Evolutionary conservation across 2,797 vertebrate genomes (phyloP).

Genomic region (Alectoris magna): DNA sequence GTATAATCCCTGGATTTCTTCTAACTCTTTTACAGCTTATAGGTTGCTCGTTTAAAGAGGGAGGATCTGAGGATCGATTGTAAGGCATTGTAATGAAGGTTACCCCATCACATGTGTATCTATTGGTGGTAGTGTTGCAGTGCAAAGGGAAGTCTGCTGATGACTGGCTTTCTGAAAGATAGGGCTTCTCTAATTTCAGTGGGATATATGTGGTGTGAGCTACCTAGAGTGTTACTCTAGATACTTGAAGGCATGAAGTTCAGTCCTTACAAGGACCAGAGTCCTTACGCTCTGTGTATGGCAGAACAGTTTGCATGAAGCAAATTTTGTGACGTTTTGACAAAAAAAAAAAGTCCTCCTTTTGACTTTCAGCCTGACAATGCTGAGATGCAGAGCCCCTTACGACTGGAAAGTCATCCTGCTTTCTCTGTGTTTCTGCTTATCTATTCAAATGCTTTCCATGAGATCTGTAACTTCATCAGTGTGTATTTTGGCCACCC

Average conservation of each 20-base stretch:
- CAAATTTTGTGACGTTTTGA: background rate
- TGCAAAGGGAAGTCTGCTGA: background rate
- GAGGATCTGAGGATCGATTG: background rate
- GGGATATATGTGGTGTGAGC: background rate
- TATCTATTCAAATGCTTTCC: conserved; percentile 11
- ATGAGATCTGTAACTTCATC: background rate
- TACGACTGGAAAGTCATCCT: background rate
- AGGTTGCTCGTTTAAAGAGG: background rate
- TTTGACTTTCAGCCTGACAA: background rate
- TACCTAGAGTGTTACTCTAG: background rate
- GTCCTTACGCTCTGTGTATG: background rate
- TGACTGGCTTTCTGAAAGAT: background rate
- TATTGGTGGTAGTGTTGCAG: background rate
- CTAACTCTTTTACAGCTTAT: background rate
- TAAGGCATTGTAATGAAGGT: background rate
- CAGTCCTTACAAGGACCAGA: background rate
- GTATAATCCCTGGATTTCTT: background rate
- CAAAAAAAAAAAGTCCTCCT: background rate
- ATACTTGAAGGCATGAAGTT: background rate
- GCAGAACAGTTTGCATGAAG: background rate
- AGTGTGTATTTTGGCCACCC: conserved; percentile 37
- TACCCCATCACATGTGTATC: background rate
- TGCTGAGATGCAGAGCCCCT: background rate
- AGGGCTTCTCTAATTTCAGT: background rate
- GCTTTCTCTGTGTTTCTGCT: conserved; percentile 21